Conservation (phyloP, 2,888 invertebrate genomes). For the Synergus itoensis region DNA sequence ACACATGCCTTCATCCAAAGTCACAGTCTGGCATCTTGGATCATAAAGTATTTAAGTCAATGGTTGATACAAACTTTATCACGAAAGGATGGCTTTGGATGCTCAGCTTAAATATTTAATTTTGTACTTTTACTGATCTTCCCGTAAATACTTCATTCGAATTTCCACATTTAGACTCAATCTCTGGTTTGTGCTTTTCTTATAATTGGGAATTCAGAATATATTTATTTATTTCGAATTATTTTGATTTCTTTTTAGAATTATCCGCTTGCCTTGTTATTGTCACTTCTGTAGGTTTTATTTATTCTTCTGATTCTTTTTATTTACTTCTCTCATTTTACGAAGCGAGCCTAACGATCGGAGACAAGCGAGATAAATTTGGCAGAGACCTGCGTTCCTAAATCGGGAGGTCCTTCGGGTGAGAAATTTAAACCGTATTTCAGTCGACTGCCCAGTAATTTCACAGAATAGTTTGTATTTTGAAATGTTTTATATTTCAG, state of each 20-base stretch:
- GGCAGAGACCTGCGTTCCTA: not conserved
- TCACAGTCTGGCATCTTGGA: not conserved
- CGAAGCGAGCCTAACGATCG: not conserved
- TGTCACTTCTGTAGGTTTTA: not conserved
- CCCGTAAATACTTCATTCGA: not conserved
- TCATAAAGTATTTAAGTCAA: constrained; percentile 21
- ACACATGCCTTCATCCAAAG: not conserved
- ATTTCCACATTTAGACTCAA: not conserved
- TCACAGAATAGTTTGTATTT: no score
- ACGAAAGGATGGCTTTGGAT: not conserved
- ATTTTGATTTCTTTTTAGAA: not conserved
- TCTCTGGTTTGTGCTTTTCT: not conserved
- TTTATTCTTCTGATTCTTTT: not conserved
- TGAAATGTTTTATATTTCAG: no score
- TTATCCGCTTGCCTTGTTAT: no score
- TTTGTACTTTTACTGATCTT: not conserved
- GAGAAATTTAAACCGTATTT: not conserved
- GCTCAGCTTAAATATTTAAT: not conserved
- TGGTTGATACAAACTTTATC: not conserved
- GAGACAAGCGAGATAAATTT: not conserved
- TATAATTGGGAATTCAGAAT: not conserved
- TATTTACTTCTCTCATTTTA: not conserved
- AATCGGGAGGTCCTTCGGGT: not conserved
- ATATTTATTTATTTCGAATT: not conserved
- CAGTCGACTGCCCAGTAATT: not conserved